Base-by-base conservation (phyloP, 2,797 vertebrate genomes). In the Malurus splendens region DNA sequence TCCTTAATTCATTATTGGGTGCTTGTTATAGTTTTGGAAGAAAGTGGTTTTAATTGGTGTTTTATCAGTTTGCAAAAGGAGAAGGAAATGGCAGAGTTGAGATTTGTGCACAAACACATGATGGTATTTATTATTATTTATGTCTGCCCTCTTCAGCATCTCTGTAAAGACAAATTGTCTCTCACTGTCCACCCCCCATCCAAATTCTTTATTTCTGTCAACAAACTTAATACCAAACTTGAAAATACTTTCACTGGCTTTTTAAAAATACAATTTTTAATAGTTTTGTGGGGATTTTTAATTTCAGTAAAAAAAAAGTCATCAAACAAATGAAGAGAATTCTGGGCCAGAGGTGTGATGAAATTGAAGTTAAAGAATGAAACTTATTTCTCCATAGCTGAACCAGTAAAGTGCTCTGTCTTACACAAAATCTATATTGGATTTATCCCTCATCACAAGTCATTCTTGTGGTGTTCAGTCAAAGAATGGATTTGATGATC, bases 351-450 rank as follows among this genome's bases (percentile, higher is more conserved):
- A 60, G 16, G 1, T 51, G 33, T 16, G 38, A 16, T 72, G 55
- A 7, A 48, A 3, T 0, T 48, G 51, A 41, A n/a, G 14, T 24
- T 60, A 32, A 61, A 82, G 44, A 36, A 36, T 19, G 27, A 33
- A 36, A 39, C 1, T 7, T 14, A 0, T 2, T 5, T 42, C 33
- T n/a, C 38, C 7, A 1, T 1, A 30, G 32, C 52, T 56, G 64
- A 64, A 10, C 6, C 32, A 36, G 0, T 25, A 33, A 27, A 73
- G 32, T 36, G 13, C 3, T 39, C 4, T 42, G 50, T 60, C 42
- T 33, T 61, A 41, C 41, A 55, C 22, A 45, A 19, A 27, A 14
- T 67, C 24, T 45, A 4, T 14, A 0, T 6, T 48, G 71, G 50
- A 7, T 65, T 72, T 9, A 3, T 66, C 30, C 3, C 5, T 6